These are phyloP conservation scores for Antennarius maculatus DNA, from an alignment of 2,797 vertebrate species.

Conservation along the genomic window DNA sequence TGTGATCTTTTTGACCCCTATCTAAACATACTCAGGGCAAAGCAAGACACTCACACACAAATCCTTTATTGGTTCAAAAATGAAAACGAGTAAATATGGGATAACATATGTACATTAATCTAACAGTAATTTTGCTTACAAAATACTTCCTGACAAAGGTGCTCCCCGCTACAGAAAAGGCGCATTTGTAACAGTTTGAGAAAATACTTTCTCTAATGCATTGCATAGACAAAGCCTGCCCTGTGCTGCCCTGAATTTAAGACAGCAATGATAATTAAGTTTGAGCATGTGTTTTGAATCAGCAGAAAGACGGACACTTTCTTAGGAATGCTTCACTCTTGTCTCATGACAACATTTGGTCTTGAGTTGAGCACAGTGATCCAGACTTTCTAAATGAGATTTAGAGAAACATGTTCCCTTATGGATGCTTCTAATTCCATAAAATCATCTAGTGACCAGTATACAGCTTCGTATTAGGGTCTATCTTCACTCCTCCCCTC, in stretches of 20 bases:
- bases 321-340: conserved; percentile 36
- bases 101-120: too few species aligned
- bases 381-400: conserved; percentile 71
- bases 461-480: conserved; percentile 48
- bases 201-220: background rate
- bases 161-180: conserved; percentile 5
- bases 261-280: conserved; percentile 20
- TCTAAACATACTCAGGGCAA: too few species aligned
- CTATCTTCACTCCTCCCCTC: conserved; percentile 70
- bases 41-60: too few species aligned
- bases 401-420: conserved; percentile 61
- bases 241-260: background rate
- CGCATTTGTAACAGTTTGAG: background rate
- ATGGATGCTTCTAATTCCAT: conserved; percentile 51
- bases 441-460: conserved; percentile 56
- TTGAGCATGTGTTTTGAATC: conserved; percentile 67
- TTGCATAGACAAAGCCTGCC: background rate
- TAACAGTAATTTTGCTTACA: conserved; percentile 7
- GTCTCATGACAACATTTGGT: conserved; percentile 65
- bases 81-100: too few species aligned
- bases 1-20: too few species aligned
- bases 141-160: background rate
- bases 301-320: conserved; percentile 34
- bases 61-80: too few species aligned
- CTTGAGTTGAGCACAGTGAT: conserved; percentile 43